Percentiles rank a stretch among this genome's conserved stretches.
These are phyloP conservation scores for Anastrepha ludens DNA, from an alignment of 1,140 invertebrate species.

Conservation along the genomic window DNA sequence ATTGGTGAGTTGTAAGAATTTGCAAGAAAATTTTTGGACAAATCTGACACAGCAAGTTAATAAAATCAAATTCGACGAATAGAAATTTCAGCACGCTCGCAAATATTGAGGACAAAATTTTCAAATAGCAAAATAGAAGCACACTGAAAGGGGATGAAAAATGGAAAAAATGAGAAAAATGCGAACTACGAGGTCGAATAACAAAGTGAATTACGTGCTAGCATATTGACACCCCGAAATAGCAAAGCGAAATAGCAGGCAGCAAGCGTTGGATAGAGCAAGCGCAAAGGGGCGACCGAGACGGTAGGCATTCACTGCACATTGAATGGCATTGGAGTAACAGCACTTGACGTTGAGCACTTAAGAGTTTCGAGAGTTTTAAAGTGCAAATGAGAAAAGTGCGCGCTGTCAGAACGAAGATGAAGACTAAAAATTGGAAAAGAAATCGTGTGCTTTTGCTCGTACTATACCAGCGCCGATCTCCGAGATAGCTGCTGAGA, in stretches of 20 bases:
- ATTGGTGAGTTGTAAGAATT: neutral
- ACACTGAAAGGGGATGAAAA: neutral
- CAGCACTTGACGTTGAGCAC: neutral
- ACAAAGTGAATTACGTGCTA: slow-evolving; percentile 9
- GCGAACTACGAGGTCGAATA: neutral
- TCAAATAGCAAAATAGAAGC: neutral
- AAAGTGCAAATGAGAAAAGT: slow-evolving; percentile 44
- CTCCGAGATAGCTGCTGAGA: neutral
- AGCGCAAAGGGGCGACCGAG: neutral
- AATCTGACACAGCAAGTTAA: slow-evolving; percentile 24
- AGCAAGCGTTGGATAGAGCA: too few relatives aligned
- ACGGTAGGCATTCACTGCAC: neutral
- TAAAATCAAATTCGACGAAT: slow-evolving; percentile 41
- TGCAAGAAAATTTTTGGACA: neutral
- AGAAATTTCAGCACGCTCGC: slow-evolving; percentile 30
- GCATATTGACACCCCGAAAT: neutral
- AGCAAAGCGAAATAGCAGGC: neutral
- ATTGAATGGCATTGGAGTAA: slow-evolving; percentile 26
- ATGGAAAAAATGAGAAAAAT: neutral
- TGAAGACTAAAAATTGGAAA: neutral
- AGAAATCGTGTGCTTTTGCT: neutral
- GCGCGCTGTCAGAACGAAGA: neutral
- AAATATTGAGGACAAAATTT: neutral
- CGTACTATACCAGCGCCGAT: neutral
- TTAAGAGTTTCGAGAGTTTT: slow-evolving; percentile 2